Evolutionary conservation across 1,140 invertebrate species (phyloP), one percentile per base, ranked within the genome.

Genomic region (Goniozus legneri): DNA sequence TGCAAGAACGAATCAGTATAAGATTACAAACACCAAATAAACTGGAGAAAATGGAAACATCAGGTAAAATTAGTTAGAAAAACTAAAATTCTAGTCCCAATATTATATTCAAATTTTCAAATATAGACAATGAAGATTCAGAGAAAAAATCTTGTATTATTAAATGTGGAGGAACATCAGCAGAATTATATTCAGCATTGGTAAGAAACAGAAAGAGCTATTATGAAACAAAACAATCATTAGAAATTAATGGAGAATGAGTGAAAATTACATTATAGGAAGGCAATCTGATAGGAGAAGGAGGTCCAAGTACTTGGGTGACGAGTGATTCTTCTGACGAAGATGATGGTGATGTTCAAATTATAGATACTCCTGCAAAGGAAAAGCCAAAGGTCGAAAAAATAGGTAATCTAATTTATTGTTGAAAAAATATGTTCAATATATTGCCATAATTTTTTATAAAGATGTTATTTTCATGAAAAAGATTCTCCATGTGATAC

Each of bases 251-350:
- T n/a, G 3, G 34, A 12, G 16, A 13, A 0, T 1, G 13, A 43
- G 10, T 14, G 13, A 18, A 14, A 39, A 42, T 39, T 14, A 40
- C 4, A 44, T 34, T 16, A 44, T 44, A 43, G 53, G 18, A 19
- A 67, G 65, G 14, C 1, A 15, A 39, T 55, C 8, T 36, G 14
- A 16, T 70, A 39, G 68, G 65, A 12, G 54, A 59, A 40, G 71
- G 70, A 44, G 67, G 68, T 27, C 54, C 54, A 44, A 77, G 64
- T 53, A 64, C 67, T 2, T 78, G 76, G 75, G 43, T 76, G 15
- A 15, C 31, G 1, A 46, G 54, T 4, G 27, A 61, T 22, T 59
- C 65, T 1, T 56, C 57, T 16, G 63, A 70, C 24, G n/a, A n/a
- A n/a, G n/a, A n/a, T n/a, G n/a, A n/a, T n/a, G n/a, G n/a, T n/a